These are phyloP conservation scores for Bellardia bayeri DNA, from an alignment of 2,888 invertebrate genomes.

Conservation along the genomic window DNA sequence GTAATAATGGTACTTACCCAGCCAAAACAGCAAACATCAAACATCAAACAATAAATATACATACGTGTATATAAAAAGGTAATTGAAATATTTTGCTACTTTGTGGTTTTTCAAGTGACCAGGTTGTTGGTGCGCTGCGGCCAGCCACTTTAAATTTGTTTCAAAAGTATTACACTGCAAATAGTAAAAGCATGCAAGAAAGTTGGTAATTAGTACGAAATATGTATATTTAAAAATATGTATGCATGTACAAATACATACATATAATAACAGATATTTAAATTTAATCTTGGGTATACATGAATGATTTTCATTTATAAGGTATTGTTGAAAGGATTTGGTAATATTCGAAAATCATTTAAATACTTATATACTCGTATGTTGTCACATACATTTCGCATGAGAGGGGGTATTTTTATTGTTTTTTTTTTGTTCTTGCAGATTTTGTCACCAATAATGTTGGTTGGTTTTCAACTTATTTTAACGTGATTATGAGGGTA, in stretches of 20 bases:
- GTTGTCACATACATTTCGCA: constrained; percentile 5
- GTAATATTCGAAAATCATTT: constrained; percentile 13
- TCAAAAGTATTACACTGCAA: constrained; percentile 8
- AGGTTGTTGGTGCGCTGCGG: constrained; percentile 6
- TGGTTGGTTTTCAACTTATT: not conserved
- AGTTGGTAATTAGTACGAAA: constrained; percentile 44
- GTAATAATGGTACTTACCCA: constrained; percentile 62
- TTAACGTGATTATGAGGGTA: constrained; percentile 63
- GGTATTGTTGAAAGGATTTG: constrained; percentile 5
- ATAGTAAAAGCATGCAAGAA: constrained; percentile 14
- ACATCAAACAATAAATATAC: constrained; percentile 61
- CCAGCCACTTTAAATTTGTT: constrained; percentile 36
- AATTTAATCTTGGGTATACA: constrained; percentile 58
- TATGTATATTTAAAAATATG: not conserved
- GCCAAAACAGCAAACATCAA: constrained; percentile 25
- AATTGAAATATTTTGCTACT: constrained; percentile 72
- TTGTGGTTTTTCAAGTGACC: constrained; percentile 72
- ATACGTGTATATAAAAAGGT: constrained; percentile 24
- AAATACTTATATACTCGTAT: not conserved
- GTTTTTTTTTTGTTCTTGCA: not conserved
- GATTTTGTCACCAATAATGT: not conserved
- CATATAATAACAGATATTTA: constrained; percentile 20
- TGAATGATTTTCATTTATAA: constrained; percentile 50
- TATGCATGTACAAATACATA: not conserved
- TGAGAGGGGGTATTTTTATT: not conserved